Evolutionary conservation across 2,888 invertebrate species (phyloP), one percentile per base, ranked within the genome.

Genomic region (Listrodromus nycthemerus): DNA sequence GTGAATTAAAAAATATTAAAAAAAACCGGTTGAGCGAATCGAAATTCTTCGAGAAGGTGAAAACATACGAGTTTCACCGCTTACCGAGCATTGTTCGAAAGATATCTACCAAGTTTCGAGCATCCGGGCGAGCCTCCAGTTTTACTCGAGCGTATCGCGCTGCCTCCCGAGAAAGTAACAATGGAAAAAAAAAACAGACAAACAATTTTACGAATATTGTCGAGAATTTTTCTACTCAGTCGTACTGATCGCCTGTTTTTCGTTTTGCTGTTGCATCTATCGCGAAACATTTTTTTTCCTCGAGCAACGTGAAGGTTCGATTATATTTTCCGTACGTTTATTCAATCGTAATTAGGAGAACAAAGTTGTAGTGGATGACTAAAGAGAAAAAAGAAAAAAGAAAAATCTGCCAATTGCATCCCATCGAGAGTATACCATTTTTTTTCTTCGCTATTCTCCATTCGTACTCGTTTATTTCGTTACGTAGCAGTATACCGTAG

Each of bases 111-210:
- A 48, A 63, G 50, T 52, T 50, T 69, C 58, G 48, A 71, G 71
- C 71, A 66, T 75, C 66, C 80, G 76, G 61, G 80, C 71, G 78
- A 52, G 70, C 76, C 83, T 76, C 80, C 77, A 80, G 55, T 77
- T 77, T 76, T 67, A 45, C 61, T 80, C 76, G 80, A 75, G 33
- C 61, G 48, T 74, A 78, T 27, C 58, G 66, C 63, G 74, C 61
- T 30, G 33, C 61, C 30, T 61, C 27, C 27, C 30, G 63, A 41
- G 30, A 74, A n/a, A 4, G 30, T 24, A 55, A 24, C 24, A 24
- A 55, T 55, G 21, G 13, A 21, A 10, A 13, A 55, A 24, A 24
- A 55, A 55, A 45, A 45, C 13, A 45, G 3, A 45, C 41, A 45
- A 45, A 37, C 37, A 37, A 37, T 37, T 10, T 10, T 37, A 21